These are phyloP conservation scores for Drosophila santomea DNA, from an alignment of 1,140 invertebrate genomes.

Conservation along the genomic window DNA sequence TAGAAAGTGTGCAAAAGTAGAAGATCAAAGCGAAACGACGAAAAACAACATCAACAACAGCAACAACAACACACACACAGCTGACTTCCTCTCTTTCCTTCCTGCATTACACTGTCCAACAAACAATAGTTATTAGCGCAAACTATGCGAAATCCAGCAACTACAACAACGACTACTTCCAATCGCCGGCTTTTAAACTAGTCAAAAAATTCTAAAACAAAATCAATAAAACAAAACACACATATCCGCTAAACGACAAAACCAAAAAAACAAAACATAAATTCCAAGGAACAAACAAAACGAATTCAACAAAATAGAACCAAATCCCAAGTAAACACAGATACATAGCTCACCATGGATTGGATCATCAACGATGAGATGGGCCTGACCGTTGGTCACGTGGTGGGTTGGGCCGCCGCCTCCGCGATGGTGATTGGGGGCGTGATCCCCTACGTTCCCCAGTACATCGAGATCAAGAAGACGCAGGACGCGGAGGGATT, in stretches of 20 bases:
- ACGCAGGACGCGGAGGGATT: slow-evolving; percentile 97
- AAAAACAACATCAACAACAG: slow-evolving; percentile 20
- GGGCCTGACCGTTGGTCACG: slow-evolving; percentile 88
- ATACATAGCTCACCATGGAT: slow-evolving; percentile 85
- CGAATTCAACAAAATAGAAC: neutral
- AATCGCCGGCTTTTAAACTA: slow-evolving; percentile 38
- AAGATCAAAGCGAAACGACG: slow-evolving; percentile 45
- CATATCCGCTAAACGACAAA: slow-evolving; percentile 52
- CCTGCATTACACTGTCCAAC: slow-evolving; percentile 30
- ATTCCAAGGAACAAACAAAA: slow-evolving; percentile 10
- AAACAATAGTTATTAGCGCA: neutral
- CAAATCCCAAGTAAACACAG: slow-evolving; percentile 2
- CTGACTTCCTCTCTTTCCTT: slow-evolving; percentile 33
- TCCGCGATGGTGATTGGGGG: slow-evolving; percentile 97
- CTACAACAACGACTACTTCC: slow-evolving; percentile 25
- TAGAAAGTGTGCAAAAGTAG: slow-evolving; percentile 24
- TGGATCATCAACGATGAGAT: slow-evolving; percentile 90
- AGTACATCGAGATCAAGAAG: slow-evolving; percentile 95
- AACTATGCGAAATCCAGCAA: slow-evolving; percentile 38
- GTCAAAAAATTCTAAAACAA: slow-evolving; percentile 31
- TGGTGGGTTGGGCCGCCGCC: slow-evolving; percentile 89
- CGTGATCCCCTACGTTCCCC: slow-evolving; percentile 93
- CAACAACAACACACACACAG: slow-evolving; percentile 24
- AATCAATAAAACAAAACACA: slow-evolving; percentile 34
- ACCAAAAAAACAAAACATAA: neutral